These are phyloP conservation scores for Asarcornis scutulata DNA, from an alignment of 2,113 vertebrate genomes.

Conservation along the genomic window DNA sequence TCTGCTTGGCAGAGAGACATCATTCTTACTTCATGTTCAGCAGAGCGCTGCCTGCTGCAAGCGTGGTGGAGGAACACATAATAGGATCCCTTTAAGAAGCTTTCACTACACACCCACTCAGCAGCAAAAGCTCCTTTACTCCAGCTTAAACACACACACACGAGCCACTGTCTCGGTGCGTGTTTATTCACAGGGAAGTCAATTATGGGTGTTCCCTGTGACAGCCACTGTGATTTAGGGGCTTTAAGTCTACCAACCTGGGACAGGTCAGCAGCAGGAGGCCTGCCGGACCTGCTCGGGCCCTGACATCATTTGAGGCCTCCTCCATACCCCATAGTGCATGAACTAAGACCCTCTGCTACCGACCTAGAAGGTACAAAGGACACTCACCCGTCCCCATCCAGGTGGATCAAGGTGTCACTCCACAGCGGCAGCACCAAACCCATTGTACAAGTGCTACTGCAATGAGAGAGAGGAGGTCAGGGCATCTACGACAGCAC, in stretches of 20 bases:
- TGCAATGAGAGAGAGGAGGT: conserved; percentile 62
- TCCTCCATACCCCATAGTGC: not conserved
- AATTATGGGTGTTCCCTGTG: conserved; percentile 35
- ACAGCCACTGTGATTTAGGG: not conserved
- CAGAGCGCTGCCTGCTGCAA: not conserved
- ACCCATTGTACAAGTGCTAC: conserved; percentile 90
- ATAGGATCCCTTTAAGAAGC: conserved; percentile 66
- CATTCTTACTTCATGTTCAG: conserved; percentile 4
- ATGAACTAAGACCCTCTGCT: not conserved
- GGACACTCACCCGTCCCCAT: conserved; percentile 94
- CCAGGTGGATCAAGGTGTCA: conserved; percentile 97
- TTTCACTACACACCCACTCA: conserved; percentile 62
- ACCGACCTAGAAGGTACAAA: not conserved
- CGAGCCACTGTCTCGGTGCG: not conserved
- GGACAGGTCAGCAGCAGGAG: not conserved
- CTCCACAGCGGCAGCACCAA: conserved; percentile 98
- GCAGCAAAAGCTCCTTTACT: conserved; percentile 61
- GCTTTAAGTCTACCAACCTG: not conserved
- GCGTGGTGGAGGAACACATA: conserved; percentile 7
- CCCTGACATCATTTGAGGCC: not conserved
- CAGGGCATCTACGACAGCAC: not conserved
- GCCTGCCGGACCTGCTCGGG: not conserved
- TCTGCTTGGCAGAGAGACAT: conserved; percentile 65
- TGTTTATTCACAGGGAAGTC: conserved; percentile 55
- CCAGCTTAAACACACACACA: conserved; percentile 59